phyloP scores from a whole-genome alignment of 2,113 vertebrate species.

The Gracilinanus agilis region DNA sequence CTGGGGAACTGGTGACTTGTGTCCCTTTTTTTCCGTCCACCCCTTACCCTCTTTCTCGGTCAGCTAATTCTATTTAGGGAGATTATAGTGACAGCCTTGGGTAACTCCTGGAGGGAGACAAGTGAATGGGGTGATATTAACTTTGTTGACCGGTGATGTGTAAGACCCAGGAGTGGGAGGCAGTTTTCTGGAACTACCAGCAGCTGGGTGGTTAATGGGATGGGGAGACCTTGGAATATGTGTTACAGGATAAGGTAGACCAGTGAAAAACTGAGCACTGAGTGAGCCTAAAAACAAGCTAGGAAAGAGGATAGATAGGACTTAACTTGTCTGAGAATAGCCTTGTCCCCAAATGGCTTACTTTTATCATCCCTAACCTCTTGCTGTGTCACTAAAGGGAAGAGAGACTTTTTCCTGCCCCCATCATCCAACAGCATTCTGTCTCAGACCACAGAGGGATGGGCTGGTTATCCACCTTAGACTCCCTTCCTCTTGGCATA shows the following conservation, averaged over 20 bases:
- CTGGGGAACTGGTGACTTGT: background rate
- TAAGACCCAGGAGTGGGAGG: background rate
- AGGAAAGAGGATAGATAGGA: background rate
- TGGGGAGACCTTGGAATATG: background rate
- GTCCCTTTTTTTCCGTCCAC: background rate
- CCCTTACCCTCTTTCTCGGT: background rate
- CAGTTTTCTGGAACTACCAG: slow-evolving; percentile 1
- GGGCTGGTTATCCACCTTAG: slow-evolving; percentile 64
- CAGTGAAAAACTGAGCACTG: background rate
- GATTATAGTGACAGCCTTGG: background rate
- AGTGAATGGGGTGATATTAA: background rate
- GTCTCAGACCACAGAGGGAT: slow-evolving; percentile 65
- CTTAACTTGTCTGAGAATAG: background rate
- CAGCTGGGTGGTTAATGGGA: slow-evolving; percentile 40
- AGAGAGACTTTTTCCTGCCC: slow-evolving; percentile 64
- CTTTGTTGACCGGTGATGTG: background rate
- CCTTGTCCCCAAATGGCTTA: background rate
- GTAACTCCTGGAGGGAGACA: background rate
- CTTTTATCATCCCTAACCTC: background rate
- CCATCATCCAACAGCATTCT: background rate
- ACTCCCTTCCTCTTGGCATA: slow-evolving; percentile 62
- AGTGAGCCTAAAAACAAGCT: background rate
- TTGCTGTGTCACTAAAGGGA: slow-evolving; percentile 66
- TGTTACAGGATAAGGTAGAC: background rate
- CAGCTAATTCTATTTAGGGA: background rate